Percentiles rank a stretch among this genome's conserved stretches.
These are phyloP conservation scores for Lytechinus pictus DNA, from an alignment of 35 echinoderm and acorn worm species.

Conservation along the genomic window DNA sequence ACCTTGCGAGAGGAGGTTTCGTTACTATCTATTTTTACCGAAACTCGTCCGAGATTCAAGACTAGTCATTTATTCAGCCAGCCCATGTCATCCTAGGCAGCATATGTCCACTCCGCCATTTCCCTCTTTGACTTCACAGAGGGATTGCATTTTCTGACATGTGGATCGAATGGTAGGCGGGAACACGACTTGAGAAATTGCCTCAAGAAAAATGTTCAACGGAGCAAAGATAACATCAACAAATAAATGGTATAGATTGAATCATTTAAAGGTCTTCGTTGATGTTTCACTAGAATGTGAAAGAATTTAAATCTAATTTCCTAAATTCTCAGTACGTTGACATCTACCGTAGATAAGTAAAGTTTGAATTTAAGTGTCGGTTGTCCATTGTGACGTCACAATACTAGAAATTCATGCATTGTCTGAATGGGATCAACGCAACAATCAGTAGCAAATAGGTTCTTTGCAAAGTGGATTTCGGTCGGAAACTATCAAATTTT, in stretches of 20 bases:
- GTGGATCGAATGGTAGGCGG: neutral
- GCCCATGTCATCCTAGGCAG: neutral
- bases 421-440: too few species aligned
- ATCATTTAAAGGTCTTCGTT: neutral
- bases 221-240: neutral
- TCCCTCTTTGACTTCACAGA: neutral
- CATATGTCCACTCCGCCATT: neutral
- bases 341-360: neutral
- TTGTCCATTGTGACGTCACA: too few species aligned
- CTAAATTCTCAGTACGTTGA: neutral
- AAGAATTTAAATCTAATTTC: too few species aligned
- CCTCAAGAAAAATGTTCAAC: neutral
- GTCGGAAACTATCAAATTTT: too few species aligned
- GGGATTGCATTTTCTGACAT: neutral
- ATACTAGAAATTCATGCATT: too few species aligned
- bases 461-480: too few species aligned
- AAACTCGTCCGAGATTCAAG: neutral
- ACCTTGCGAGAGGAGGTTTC: too few species aligned
- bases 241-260: neutral
- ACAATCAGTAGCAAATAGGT: too few species aligned
- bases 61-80: neutral
- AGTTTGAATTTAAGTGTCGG: too few species aligned
- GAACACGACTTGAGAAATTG: neutral
- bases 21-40: too few species aligned
- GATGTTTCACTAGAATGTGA: neutral